A percentile compares a stretch with the other conserved stretches of the same genome.
These are phyloP conservation scores for Nixonia krombeini DNA, from an alignment of 1,140 invertebrate genomes.

Conservation along the genomic window DNA sequence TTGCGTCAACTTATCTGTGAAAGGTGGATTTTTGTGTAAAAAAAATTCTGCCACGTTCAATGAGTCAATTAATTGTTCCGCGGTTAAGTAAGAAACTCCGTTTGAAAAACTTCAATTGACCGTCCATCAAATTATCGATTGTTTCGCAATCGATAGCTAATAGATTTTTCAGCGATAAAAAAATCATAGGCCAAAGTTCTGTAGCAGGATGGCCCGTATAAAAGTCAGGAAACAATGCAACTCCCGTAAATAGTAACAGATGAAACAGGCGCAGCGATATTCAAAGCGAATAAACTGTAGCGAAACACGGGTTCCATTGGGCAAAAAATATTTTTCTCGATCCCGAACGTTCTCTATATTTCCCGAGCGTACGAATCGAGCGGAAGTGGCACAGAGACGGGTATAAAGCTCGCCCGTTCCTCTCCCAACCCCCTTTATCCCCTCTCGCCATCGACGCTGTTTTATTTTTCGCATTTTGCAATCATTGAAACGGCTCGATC, in stretches of 20 bases:
- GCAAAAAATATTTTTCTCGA: conserved; percentile 45
- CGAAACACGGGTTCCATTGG: conserved; percentile 41
- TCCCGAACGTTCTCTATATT: conserved; percentile 41
- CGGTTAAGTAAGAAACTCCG: conserved; percentile 38
- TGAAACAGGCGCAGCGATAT: conserved; percentile 42
- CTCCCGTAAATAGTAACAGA: conserved; percentile 39
- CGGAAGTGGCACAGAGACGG: conserved; percentile 48
- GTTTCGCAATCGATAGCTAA: no score
- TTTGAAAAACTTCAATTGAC: not conserved
- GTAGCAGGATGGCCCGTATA: not conserved
- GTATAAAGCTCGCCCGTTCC: conserved; percentile 19
- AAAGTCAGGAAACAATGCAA: conserved; percentile 27
- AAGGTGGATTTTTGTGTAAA: conserved; percentile 44
- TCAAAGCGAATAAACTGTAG: conserved; percentile 49
- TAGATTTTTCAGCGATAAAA: no score
- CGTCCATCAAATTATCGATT: conserved; percentile 1
- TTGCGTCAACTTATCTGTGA: conserved; percentile 49
- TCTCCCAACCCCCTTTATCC: not conserved
- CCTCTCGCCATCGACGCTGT: no score
- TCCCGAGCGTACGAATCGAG: conserved; percentile 44
- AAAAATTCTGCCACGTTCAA: conserved; percentile 39
- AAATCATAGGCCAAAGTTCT: not conserved
- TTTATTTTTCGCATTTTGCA: conserved; percentile 50
- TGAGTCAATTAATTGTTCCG: conserved; percentile 43
- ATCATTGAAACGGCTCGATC: conserved; percentile 54